Base-by-base conservation (phyloP, 2,888 invertebrate genomes). In the Drosophila anomelani region DNA sequence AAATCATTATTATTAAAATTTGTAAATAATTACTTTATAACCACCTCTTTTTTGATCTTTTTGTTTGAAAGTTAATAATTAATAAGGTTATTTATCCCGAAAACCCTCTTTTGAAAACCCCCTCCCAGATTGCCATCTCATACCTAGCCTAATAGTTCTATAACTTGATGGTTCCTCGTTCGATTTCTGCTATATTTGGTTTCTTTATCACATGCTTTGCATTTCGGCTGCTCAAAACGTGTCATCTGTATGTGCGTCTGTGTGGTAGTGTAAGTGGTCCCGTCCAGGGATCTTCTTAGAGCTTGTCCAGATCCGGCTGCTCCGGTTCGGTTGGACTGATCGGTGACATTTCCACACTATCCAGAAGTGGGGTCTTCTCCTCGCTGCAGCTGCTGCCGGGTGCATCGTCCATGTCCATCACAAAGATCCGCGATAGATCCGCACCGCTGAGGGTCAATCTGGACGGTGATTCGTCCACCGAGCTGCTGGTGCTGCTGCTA, bases 271-370 rank as follows among this genome's bases (percentile, higher is more conserved):
- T 34, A 34, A 12, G 34, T 41, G 23, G 13, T 17, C 17, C 39
- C 12, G 20, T 34, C 2, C n/a, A 2, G 26, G 20, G 17, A 36
- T 15, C 56, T 75, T 80, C 76, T 90, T 84, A 85, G 32, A 83
- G 80, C 78, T 85, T 87, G 54, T 84, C 84, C 66, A 86, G 79
- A 29, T 91, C 89, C 49, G 81, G 62, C 46, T 74, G 61, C 26
- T 79, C 76, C 10, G 91, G 88, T 76, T 91, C 92, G 51, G 91
- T 92, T 81, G 93, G 93, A 88, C 92, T 92, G 34, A 92, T 92
- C 20, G 92, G 92, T 38, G 92, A 92, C 92, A 93, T 92, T 81
- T 93, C 93, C 71, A 93, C 92, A 78, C 92, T 92, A 73, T 93
- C 93, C 63, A 93, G 88, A 39, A 93, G 85, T 46, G 93, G 93